Conservation (phyloP, 2,888 invertebrate species). For the Epinotia bilunana region DNA sequence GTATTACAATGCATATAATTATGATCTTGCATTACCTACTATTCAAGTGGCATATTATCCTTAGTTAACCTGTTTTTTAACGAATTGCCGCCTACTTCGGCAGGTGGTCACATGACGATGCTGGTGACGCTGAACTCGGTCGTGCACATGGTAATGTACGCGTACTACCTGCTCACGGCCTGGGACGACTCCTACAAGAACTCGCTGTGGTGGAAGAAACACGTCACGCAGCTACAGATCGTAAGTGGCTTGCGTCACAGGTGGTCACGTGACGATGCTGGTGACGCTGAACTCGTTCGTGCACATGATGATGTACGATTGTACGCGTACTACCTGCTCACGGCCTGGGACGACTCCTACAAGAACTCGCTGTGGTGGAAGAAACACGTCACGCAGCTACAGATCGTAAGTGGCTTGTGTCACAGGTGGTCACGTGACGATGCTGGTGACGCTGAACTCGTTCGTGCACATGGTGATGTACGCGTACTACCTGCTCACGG, state of each 20-base stretch:
- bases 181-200: slow-evolving; percentile 89
- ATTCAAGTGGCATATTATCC: too few species aligned
- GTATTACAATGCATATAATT: too few species aligned
- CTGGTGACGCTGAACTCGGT: slow-evolving; percentile 88
- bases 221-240: slow-evolving; percentile 91
- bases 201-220: slow-evolving; percentile 92
- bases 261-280: slow-evolving; percentile 87
- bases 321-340: slow-evolving; percentile 91
- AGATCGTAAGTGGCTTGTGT: slow-evolving; percentile 87
- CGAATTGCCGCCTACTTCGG: slow-evolving; percentile 11
- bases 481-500: slow-evolving; percentile 89
- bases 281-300: slow-evolving; percentile 89
- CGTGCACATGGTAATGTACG: slow-evolving; percentile 92
- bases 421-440: slow-evolving; percentile 88
- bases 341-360: slow-evolving; percentile 89
- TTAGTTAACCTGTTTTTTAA: neutral
- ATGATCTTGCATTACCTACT: too few species aligned
- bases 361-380: slow-evolving; percentile 92
- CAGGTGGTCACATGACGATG: slow-evolving; percentile 87
- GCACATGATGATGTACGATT: slow-evolving; percentile 92
- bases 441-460: slow-evolving; percentile 87
- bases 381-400: slow-evolving; percentile 91
- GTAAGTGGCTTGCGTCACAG: too few species aligned
- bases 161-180: slow-evolving; percentile 89
- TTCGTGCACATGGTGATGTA: slow-evolving; percentile 93